These are phyloP conservation scores for Ridgeia piscesae DNA, from an alignment of 1,140 invertebrate genomes.

Conservation along the genomic window DNA sequence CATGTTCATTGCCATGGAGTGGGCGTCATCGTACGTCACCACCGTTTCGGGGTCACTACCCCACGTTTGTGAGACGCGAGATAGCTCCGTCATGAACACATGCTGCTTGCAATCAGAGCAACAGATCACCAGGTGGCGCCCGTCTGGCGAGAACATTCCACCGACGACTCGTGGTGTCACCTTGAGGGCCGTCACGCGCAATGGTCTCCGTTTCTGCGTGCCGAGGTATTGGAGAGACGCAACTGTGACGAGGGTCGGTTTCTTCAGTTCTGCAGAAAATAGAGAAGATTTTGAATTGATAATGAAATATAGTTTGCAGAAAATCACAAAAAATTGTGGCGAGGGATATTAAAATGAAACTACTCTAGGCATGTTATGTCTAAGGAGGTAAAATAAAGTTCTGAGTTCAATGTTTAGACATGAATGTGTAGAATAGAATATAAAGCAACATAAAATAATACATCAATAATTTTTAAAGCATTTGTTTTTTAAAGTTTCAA, in stretches of 20 bases:
- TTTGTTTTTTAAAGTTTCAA: too few relatives aligned
- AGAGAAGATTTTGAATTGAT: too few relatives aligned
- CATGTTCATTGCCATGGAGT: background rate
- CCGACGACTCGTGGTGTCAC: background rate
- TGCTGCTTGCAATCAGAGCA: background rate
- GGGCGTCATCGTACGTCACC: background rate
- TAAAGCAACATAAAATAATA: background rate
- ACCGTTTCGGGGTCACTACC: background rate
- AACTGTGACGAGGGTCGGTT: background rate
- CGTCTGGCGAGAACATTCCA: background rate
- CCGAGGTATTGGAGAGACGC: background rate
- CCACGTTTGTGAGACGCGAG: background rate
- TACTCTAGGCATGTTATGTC: too few relatives aligned
- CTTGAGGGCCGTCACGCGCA: background rate
- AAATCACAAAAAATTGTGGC: background rate
- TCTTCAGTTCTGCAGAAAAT: background rate
- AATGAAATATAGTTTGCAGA: background rate
- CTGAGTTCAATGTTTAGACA: background rate
- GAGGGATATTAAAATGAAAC: background rate
- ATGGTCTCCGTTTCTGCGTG: background rate
- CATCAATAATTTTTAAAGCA: too few relatives aligned
- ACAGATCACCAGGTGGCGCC: background rate
- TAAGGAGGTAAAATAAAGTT: too few relatives aligned
- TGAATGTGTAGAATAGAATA: background rate
- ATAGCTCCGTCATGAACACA: background rate